These are phyloP conservation scores for Philotrypesis tridentata DNA, from an alignment of 1,140 invertebrate species.

Conservation along the genomic window DNA sequence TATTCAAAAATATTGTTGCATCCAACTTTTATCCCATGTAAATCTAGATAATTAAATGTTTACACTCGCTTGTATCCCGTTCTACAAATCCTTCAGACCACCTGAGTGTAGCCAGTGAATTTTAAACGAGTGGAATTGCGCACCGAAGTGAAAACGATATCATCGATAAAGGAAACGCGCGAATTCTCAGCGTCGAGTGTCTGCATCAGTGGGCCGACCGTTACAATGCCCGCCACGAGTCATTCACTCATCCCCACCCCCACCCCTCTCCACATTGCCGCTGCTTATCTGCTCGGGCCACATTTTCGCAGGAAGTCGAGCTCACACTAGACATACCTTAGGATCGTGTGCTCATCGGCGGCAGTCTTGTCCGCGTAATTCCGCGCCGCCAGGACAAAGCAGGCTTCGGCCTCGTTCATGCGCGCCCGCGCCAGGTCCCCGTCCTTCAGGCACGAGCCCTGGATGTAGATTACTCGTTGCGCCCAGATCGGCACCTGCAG, in stretches of 20 bases:
- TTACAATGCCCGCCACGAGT: not conserved
- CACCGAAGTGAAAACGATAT: no score
- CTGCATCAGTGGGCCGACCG: not conserved
- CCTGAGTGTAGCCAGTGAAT: no score
- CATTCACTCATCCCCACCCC: no score
- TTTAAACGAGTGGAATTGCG: no score
- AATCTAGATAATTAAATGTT: no score
- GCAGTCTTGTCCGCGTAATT: constrained; percentile 98
- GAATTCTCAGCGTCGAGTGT: not conserved
- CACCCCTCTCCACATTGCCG: no score
- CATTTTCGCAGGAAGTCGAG: not conserved
- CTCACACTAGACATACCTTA: constrained; percentile 76
- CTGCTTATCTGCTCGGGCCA: not conserved
- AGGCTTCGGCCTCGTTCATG: constrained; percentile 97
- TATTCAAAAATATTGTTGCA: no score
- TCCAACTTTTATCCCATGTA: no score
- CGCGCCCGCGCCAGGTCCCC: constrained; percentile 93
- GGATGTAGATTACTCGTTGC: constrained; percentile 97
- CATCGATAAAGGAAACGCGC: not conserved
- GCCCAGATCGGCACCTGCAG: constrained; percentile 98
- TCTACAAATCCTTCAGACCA: no score
- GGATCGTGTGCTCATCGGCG: constrained; percentile 97
- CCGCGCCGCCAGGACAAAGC: constrained; percentile 94
- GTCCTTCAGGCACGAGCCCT: constrained; percentile 95
- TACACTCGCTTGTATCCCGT: no score